phyloP scores from a whole-genome alignment of 2,113 vertebrate genomes.

The Sula dactylatra region DNA sequence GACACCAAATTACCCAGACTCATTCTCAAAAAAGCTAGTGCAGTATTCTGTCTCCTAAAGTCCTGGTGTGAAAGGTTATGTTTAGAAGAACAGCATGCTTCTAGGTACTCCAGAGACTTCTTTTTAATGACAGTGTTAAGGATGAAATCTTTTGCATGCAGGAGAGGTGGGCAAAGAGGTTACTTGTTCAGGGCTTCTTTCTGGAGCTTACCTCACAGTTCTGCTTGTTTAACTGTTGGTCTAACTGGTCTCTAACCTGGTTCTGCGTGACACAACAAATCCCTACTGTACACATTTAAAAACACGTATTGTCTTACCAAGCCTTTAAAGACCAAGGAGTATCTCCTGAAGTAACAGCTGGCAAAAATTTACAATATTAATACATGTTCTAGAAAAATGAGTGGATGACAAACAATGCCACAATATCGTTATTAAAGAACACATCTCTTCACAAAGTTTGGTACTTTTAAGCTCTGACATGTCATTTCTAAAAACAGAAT shows the following conservation, averaged over 20 bases:
- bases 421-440: background rate
- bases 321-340: background rate
- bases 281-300: background rate
- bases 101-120: background rate
- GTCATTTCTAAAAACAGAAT: background rate
- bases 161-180: background rate
- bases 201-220: background rate
- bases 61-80: background rate
- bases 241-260: background rate
- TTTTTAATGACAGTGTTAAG: background rate
- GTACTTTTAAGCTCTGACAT: background rate
- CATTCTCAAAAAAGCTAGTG: background rate
- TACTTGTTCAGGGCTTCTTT: background rate
- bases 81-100: background rate
- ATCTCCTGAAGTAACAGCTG: background rate
- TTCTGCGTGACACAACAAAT: background rate
- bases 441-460: background rate
- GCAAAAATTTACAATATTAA: background rate
- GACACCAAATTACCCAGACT: background rate
- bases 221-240: background rate
- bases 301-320: background rate
- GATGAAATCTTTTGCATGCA: background rate
- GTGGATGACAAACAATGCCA: accelerated
- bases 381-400: background rate
- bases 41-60: background rate